Base-by-base conservation (phyloP, 2,797 vertebrate species). In the Carapus acus region DNA sequence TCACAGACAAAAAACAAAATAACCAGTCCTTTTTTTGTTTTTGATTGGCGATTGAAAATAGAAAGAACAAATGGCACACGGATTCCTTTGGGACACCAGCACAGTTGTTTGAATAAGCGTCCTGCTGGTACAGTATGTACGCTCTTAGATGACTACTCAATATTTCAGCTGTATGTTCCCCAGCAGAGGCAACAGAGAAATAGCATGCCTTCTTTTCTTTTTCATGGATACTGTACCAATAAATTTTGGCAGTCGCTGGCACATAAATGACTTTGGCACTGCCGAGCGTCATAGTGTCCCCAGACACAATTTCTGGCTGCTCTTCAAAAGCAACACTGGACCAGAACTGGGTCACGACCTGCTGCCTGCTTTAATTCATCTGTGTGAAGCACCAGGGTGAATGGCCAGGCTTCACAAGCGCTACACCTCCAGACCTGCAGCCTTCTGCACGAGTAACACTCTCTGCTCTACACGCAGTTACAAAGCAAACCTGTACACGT, bases 381-480 rank as follows among this genome's bases (percentile, higher is more conserved):
- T 33, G 34, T 36, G 8, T 36, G 6, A n/a, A n/a, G n/a, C n/a
- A n/a, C n/a, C n/a, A n/a, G n/a, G n/a, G n/a, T n/a, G n/a, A n/a
- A n/a, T n/a, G n/a, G n/a, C n/a, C n/a, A n/a, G n/a, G n/a, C n/a
- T n/a, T n/a, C n/a, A n/a, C n/a, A n/a, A n/a, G n/a, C n/a, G n/a
- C n/a, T n/a, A n/a, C n/a, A n/a, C n/a, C n/a, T n/a, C n/a, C n/a
- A n/a, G n/a, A n/a, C n/a, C n/a, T n/a, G n/a, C n/a, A n/a, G n/a
- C n/a, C n/a, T 57, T 67, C 49, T 79, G 64, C 79, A 73, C 70
- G 62, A 62, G 58, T 56, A 64, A 51, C 3, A 71, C 82, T 75
- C 74, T 71, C 79, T 67, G 79, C n/a, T n/a, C n/a, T n/a, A n/a
- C n/a, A 81, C 64, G 40, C 67, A 33, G 76, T 65, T 77, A 76